A percentile compares a stretch with the other conserved stretches of the same genome.
Evolutionary conservation across 53 echinoderm and acorn worm species (phyloP).

Genomic region (Mesocentrotus franciscanus): DNA sequence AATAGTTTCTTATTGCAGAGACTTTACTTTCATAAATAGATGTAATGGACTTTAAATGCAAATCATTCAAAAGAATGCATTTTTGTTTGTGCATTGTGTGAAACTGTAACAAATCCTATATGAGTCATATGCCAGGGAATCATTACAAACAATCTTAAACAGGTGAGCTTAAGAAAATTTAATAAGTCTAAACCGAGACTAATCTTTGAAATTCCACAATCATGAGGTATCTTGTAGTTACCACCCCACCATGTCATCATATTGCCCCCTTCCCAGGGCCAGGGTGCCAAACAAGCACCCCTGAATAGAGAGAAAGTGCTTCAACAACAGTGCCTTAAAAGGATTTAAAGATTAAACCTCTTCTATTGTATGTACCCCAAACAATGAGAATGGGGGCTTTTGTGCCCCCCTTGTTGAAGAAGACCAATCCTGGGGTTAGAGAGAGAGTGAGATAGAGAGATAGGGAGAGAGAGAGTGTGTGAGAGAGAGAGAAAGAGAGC

Average conservation of each 20-base stretch:
- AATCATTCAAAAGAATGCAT: neutral
- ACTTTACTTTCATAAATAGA: neutral
- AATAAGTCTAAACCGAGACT: neutral
- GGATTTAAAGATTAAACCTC: constrained; percentile 56
- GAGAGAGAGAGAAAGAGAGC: neutral
- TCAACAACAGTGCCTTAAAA: constrained; percentile 48
- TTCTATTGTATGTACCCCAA: constrained; percentile 10
- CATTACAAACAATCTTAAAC: neutral
- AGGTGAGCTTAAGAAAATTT: neutral
- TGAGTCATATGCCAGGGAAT: constrained; percentile 13
- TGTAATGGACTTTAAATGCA: neutral
- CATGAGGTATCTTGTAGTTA: constrained; percentile 15
- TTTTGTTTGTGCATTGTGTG: neutral
- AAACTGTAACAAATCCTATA: neutral
- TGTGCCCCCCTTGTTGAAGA: constrained; percentile 19
- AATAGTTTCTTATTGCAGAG: neutral
- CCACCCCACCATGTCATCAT: neutral
- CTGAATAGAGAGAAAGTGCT: neutral
- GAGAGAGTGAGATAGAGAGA: neutral
- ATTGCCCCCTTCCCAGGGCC: neutral
- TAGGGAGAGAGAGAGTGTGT: neutral
- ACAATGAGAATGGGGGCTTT: constrained; percentile 45
- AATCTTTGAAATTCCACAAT: neutral
- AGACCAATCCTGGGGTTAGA: neutral
- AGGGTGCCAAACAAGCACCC: constrained; percentile 17